Evolutionary conservation across 2,113 vertebrate genomes (phyloP).

Genomic region (Peromyscus leucopus): DNA sequence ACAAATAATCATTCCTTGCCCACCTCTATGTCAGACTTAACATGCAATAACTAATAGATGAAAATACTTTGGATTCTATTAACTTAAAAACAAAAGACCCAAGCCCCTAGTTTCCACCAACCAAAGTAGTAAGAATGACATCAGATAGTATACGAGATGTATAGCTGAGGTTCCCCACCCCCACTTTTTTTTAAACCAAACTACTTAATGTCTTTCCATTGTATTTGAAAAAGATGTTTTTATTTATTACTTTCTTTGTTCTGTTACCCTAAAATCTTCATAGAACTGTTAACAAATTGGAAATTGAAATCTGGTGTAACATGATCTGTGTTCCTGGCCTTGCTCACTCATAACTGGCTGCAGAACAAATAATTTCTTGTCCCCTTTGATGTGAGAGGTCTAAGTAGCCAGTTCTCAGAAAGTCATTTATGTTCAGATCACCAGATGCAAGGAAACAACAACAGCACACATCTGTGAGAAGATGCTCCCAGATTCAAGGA

Average conservation of each 20-base stretch:
- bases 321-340: background rate
- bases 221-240: background rate
- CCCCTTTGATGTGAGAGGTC: background rate
- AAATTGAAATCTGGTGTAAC: background rate
- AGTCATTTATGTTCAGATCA: slow-evolving; percentile 44
- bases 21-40: background rate
- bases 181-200: background rate
- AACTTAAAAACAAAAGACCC: background rate
- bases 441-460: slow-evolving; percentile 26
- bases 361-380: background rate
- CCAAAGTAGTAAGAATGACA: background rate
- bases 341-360: background rate
- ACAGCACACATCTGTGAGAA: background rate
- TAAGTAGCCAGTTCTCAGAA: slow-evolving; percentile 44
- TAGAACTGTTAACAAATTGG: background rate
- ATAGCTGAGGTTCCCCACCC: background rate
- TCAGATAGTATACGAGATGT: background rate
- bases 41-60: background rate
- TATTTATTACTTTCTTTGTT: background rate
- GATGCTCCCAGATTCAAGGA: background rate
- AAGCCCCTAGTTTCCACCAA: background rate
- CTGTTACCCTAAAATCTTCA: no score
- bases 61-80: background rate
- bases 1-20: background rate
- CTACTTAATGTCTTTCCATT: background rate